These are phyloP conservation scores for Clinocottus analis DNA, from an alignment of 2,113 vertebrate genomes.

Conservation along the genomic window DNA sequence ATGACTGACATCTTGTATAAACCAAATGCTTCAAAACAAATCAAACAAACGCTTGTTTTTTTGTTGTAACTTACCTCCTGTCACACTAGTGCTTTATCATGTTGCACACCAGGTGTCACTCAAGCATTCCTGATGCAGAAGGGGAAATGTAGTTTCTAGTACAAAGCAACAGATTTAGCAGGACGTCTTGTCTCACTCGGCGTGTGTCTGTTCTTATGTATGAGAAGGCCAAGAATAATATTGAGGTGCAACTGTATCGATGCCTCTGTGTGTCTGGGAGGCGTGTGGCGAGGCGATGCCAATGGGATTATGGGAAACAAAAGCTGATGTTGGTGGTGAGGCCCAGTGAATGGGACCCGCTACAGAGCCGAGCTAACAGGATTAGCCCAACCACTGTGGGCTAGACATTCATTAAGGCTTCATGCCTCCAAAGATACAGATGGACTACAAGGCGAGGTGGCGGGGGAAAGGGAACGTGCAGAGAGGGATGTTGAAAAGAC, in stretches of 20 bases:
- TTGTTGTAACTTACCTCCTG: background rate
- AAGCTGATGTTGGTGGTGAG: slow-evolving; percentile 46
- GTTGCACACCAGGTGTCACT: slow-evolving; percentile 26
- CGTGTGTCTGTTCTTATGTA: slow-evolving; percentile 30
- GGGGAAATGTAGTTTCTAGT: background rate
- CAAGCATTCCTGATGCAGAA: slow-evolving; percentile 41
- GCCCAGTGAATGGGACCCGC: slow-evolving; percentile 34
- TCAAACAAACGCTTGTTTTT: slow-evolving; percentile 7
- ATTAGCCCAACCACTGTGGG: slow-evolving; percentile 63
- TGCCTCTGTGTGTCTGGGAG: slow-evolving; percentile 11
- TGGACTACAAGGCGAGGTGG: slow-evolving; percentile 5
- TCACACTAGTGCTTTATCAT: slow-evolving; percentile 34
- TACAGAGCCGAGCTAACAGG: slow-evolving; percentile 56
- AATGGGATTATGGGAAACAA: slow-evolving; percentile 66
- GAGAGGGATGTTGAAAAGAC: slow-evolving; percentile 4
- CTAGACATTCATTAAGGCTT: slow-evolving; percentile 47
- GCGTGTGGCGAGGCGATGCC: slow-evolving; percentile 33
- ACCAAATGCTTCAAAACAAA: slow-evolving; percentile 21
- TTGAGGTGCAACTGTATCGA: slow-evolving; percentile 18
- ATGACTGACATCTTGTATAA: slow-evolving; percentile 18
- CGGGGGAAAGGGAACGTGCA: background rate
- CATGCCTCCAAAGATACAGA: slow-evolving; percentile 57
- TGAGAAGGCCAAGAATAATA: slow-evolving; percentile 2
- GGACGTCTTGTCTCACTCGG: slow-evolving; percentile 32
- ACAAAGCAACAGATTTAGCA: slow-evolving; percentile 16